A percentile compares a stretch with the other conserved stretches of the same genome.
These are phyloP conservation scores for Sinonovacula constricta DNA, from an alignment of 1,140 invertebrate species.

Conservation along the genomic window DNA sequence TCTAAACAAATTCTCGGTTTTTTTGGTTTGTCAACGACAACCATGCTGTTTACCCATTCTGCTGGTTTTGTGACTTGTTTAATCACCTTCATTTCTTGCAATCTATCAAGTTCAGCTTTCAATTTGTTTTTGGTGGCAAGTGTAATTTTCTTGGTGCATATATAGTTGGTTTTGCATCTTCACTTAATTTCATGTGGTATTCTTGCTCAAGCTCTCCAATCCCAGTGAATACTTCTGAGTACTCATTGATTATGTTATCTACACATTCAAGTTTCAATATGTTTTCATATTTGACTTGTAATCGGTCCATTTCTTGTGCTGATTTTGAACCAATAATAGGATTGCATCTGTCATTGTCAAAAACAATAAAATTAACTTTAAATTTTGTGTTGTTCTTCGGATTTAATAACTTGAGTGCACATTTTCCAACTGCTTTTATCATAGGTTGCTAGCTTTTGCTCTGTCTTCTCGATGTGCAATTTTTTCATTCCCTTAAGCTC, in stretches of 20 bases:
- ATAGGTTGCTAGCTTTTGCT: not conserved
- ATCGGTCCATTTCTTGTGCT: not conserved
- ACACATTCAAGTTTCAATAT: not conserved
- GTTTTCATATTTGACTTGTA: not conserved
- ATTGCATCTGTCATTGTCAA: not conserved
- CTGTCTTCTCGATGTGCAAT: not conserved
- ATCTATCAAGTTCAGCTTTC: too few relatives aligned
- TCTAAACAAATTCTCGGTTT: too few relatives aligned
- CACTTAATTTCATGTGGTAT: not conserved
- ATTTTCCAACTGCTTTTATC: not conserved
- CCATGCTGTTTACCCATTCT: too few relatives aligned
- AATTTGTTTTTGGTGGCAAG: too few relatives aligned
- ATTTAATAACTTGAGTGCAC: not conserved
- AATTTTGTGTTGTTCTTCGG: not conserved
- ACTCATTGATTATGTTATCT: not conserved
- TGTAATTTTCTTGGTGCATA: too few relatives aligned
- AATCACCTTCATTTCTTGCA: too few relatives aligned
- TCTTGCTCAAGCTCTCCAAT: not conserved
- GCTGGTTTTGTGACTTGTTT: too few relatives aligned
- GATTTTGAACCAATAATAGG: not conserved
- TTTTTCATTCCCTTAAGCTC: not conserved
- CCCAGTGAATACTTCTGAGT: not conserved
- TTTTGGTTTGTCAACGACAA: too few relatives aligned
- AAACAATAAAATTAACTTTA: not conserved
- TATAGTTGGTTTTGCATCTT: too few relatives aligned